phyloP scores from a whole-genome alignment of 2,888 invertebrate genomes.

The Cremastinae sp. region DNA sequence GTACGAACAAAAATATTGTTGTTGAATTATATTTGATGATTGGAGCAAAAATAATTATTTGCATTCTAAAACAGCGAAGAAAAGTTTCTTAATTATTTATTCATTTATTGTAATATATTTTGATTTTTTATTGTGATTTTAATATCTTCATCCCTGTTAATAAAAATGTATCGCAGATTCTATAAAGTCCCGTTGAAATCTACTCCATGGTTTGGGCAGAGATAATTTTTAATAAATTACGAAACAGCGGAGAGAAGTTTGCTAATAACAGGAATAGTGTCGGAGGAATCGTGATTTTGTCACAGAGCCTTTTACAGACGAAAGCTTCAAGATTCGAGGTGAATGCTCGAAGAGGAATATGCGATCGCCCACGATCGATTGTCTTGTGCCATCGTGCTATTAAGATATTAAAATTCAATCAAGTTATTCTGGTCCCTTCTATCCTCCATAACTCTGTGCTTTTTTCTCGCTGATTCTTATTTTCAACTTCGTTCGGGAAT shows the following conservation, averaged over 20 bases:
- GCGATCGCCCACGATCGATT: slow-evolving; percentile 39
- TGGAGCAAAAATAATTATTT: no score
- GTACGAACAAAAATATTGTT: no score
- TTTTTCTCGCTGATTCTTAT: not conserved
- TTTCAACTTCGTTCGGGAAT: not conserved
- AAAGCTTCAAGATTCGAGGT: slow-evolving; percentile 25
- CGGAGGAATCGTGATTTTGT: not conserved
- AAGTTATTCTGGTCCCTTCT: slow-evolving; percentile 24
- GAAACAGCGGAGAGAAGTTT: not conserved
- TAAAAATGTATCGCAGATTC: no score
- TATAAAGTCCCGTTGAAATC: no score
- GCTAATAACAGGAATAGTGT: not conserved
- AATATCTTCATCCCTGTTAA: no score
- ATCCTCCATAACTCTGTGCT: not conserved
- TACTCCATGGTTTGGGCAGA: no score
- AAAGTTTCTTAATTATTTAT: no score
- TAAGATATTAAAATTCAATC: slow-evolving; percentile 51
- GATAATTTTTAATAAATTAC: not conserved
- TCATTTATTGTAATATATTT: no score
- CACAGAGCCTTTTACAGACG: slow-evolving; percentile 5
- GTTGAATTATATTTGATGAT: no score
- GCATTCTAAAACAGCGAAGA: no score
- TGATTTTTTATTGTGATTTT: no score
- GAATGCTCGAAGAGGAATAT: slow-evolving; percentile 35
- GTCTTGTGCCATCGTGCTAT: slow-evolving; percentile 29